A percentile compares a stretch with the other conserved stretches of the same genome.
These are phyloP conservation scores for Lacerta bilineata DNA, from an alignment of 2,797 vertebrate genomes.

Conservation along the genomic window DNA sequence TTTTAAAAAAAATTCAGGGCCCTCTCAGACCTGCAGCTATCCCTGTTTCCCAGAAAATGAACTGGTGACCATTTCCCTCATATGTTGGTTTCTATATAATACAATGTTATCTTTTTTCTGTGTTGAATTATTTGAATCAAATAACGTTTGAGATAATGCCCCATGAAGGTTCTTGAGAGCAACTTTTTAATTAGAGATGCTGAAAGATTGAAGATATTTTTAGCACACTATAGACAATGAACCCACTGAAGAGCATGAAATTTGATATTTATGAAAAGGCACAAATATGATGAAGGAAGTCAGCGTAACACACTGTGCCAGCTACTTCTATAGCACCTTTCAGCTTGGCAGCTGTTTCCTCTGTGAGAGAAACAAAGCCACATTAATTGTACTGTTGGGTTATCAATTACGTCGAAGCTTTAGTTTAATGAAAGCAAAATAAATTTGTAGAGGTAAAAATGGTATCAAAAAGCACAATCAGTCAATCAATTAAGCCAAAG, in stretches of 20 bases:
- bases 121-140: constrained; percentile 35
- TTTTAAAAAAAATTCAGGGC: too few relatives aligned
- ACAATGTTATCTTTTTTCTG: constrained; percentile 11
- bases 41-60: background rate
- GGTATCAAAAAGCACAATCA: background rate
- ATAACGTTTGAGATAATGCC: background rate
- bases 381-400: constrained; percentile 9
- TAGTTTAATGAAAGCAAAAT: constrained; percentile 47
- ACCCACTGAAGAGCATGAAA: background rate
- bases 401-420: constrained; percentile 17
- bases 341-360: constrained; percentile 21
- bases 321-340: constrained; percentile 12
- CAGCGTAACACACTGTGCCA: constrained; percentile 12
- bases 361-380: constrained; percentile 20
- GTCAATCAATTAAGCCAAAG: background rate
- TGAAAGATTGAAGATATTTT: constrained; percentile 25
- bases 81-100: background rate
- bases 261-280: constrained; percentile 31
- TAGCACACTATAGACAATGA: constrained; percentile 13
- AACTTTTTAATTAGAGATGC: constrained; percentile 14
- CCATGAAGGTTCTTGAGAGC: background rate
- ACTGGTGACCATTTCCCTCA: background rate
- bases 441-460: constrained; percentile 38
- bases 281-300: constrained; percentile 27
- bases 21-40: too few relatives aligned